Conservation (phyloP, 1,140 invertebrate genomes). For the Drosophila serrata region DNA sequence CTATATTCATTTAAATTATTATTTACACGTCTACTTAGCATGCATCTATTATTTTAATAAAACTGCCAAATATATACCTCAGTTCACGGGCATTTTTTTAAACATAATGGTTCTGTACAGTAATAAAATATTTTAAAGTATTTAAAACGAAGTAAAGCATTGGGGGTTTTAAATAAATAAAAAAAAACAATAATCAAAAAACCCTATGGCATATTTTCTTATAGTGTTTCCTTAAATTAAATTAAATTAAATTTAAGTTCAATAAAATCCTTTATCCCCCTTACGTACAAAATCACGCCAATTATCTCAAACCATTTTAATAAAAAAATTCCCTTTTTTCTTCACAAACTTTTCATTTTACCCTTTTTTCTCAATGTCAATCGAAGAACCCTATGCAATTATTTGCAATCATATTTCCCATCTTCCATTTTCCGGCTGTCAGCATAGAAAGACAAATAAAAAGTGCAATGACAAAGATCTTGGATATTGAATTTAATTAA, state of each 20-base stretch:
- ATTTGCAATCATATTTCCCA: constrained; percentile 62
- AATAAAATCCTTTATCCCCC: too few species aligned
- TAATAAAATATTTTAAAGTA: background rate
- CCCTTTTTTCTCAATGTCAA: constrained; percentile 29
- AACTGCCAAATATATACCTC: too few species aligned
- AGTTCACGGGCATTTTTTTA: background rate
- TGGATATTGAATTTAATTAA: constrained; percentile 69
- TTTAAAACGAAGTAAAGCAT: too few species aligned
- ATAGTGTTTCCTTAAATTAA: too few species aligned
- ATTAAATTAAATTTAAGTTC: too few species aligned
- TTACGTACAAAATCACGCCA: constrained; percentile 25
- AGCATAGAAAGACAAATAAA: constrained; percentile 48
- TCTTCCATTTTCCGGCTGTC: constrained; percentile 26
- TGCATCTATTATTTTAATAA: too few species aligned
- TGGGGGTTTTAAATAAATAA: too few species aligned
- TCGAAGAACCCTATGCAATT: constrained; percentile 48
- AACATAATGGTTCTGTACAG: background rate
- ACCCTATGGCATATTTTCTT: too few species aligned
- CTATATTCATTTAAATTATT: background rate
- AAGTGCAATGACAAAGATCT: constrained; percentile 26
- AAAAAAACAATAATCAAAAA: too few species aligned
- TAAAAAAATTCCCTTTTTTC: constrained; percentile 5
- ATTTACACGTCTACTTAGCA: too few species aligned
- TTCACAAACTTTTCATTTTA: background rate
- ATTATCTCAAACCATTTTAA: constrained; percentile 73